These are phyloP conservation scores for Brachionus calyciflorus DNA, from an alignment of 1,140 invertebrate genomes.

Conservation along the genomic window DNA sequence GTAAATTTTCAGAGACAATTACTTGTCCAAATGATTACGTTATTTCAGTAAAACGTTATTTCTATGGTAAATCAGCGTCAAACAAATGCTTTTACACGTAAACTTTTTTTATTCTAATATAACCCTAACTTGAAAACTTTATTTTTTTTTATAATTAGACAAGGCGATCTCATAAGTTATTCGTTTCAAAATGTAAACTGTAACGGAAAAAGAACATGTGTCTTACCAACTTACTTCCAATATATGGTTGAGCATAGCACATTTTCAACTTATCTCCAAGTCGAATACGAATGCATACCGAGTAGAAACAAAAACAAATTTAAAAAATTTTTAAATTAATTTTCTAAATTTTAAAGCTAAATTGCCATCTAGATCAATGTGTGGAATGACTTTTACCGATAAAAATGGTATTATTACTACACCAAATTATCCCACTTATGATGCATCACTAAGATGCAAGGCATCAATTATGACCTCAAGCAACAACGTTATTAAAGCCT, in stretches of 20 bases:
- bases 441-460: slow-evolving; percentile 29
- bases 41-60: slow-evolving; percentile 13
- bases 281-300: slow-evolving; percentile 43
- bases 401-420: slow-evolving; percentile 28
- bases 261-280: slow-evolving; percentile 33
- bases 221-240: not conserved
- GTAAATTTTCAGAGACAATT: not conserved
- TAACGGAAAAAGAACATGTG: slow-evolving; percentile 17
- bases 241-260: not conserved
- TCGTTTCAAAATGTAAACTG: slow-evolving; percentile 21
- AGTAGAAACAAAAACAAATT: not conserved
- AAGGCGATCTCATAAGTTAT: slow-evolving; percentile 27
- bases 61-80: slow-evolving; percentile 11
- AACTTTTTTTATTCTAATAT: not conserved
- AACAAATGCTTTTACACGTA: slow-evolving; percentile 45
- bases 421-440: slow-evolving; percentile 41
- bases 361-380: slow-evolving; percentile 23
- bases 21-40: slow-evolving; percentile 39
- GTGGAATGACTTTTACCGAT: slow-evolving; percentile 11
- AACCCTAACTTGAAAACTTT: not conserved
- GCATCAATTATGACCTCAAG: not conserved
- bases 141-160: not conserved
- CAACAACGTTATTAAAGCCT: slow-evolving; percentile 26
- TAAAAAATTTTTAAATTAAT: not conserved
- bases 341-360: not conserved